Base-by-base conservation (phyloP, 2,113 vertebrate genomes). In the Corydoras sp. region DNA sequence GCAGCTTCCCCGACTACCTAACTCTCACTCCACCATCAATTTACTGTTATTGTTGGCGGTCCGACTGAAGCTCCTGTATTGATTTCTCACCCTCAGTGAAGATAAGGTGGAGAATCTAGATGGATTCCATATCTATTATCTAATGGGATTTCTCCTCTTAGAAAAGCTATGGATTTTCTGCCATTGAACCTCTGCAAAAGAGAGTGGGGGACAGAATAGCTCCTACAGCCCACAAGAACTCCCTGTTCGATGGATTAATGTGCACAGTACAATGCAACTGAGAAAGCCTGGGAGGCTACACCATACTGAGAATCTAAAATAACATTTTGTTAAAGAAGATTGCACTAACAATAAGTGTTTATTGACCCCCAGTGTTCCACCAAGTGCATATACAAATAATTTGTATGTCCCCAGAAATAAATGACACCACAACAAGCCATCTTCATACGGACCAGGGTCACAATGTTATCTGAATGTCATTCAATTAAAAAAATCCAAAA, bases 61-160 rank as follows among this genome's bases (percentile, higher is more conserved):
- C 87, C 81, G 90, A 85, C 86, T 85, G 85, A 90, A 84, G 84
- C 83, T 86, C 84, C 73, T 73, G 77, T 86, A 92, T 92, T 82
- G 90, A 92, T 92, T 87, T 85, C 71, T 84, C 85, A 85, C 85
- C 83, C 84, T 58, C 60, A 84, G 84, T 89, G 85, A 88, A 90
- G 89, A 89, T 88, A 90, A 89, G 88, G 85, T 88, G 87, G 85
- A 81, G 89, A 89, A 90, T 88, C 88, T 83, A 90, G 88, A 91
- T 91, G 89, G 89, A 91, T 91, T 91, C 87, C 85, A 90, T 91
- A 91, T 91, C 89, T 90, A 90, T 92, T 91, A 90, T 91, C 89
- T 91, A 91, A 91, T 91, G 89, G 89, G 89, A 91, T 90, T 89
- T 88, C 89, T 89, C 86, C 89, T 89, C 86, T 85, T 78, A 88